Percentiles rank a stretch among this genome's conserved stretches.
Conservation (phyloP, 2,113 vertebrate species). For the Neogale vison region DNA sequence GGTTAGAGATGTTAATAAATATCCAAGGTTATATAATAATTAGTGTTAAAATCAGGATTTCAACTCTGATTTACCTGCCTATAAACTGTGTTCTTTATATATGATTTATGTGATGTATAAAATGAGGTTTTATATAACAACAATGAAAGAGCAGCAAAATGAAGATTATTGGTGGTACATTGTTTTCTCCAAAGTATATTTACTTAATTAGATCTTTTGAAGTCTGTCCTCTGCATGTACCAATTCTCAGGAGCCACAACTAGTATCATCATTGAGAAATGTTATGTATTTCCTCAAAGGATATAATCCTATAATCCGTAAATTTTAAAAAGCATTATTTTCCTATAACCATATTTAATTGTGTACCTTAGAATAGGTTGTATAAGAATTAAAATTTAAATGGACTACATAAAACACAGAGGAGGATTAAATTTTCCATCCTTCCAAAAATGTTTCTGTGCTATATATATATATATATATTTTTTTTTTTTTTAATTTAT, state of each 20-base stretch:
- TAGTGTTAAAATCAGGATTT: neutral
- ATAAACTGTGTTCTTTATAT: neutral
- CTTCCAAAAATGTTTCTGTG: neutral
- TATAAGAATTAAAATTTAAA: neutral
- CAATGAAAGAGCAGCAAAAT: neutral
- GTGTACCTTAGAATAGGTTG: neutral
- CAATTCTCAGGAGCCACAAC: neutral
- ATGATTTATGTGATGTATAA: neutral
- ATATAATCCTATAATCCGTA: neutral
- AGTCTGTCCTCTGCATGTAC: neutral
- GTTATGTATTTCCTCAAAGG: neutral
- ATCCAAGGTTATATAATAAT: neutral
- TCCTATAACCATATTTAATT: neutral
- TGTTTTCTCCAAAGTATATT: neutral
- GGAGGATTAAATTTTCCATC: neutral
- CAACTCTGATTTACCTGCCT: neutral
- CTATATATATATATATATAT: neutral
- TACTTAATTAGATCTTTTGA: neutral
- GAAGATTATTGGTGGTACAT: neutral
- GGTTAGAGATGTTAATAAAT: neutral
- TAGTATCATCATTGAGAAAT: neutral
- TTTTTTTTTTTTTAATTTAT: no score
- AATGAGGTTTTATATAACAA: neutral
- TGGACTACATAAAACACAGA: neutral
- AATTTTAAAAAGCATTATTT: neutral